Evolutionary conservation across 1,140 invertebrate genomes (phyloP), one percentile per base, ranked within the genome.

Genomic region (Apis cerana): DNA sequence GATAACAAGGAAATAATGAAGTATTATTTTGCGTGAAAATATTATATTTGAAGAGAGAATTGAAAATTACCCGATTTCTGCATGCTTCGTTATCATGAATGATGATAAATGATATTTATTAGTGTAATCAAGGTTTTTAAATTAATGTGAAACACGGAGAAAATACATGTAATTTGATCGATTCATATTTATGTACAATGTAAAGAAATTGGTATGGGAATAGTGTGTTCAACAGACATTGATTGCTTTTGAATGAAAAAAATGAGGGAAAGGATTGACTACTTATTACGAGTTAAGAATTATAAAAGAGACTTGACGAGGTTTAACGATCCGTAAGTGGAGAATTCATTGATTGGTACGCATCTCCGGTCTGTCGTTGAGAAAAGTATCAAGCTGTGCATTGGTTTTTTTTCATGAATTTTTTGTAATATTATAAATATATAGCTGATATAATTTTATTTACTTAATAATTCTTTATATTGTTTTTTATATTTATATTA

Each of bases 261-360:
- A 56, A 54, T 54, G 62, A 61, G 56, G 9, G 19, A 23, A 56
- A 23, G 19, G 48, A 62, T 71, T 56, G 75, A 10, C 17, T 62
- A 71, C 48, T 78, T 71, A 82, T 82, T 78, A 71, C 23, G 58
- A 17, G 56, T 9, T 82, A 71, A 82, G 67, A 78, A 65, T 82
- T 58, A 50, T 62, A 76, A 82, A 62, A 70, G 75, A 64, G 56
- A 78, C 59, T 64, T 82, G 75, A 82, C 67, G 81, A 82, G 81
- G n/a, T 77, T 8, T 69, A 82, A 82, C n/a, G 54, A 77, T 3
- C n/a, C 58, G 33, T 68, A 64, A 69, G 21, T 82, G 50, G 75
- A 68, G 13, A 12, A 68, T 70, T 3, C 48, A 13, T 70, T 78
- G 65, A 70, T 76, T 61, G 54, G 1, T n/a, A 13, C 33, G 19